Conservation (phyloP, 2,797 vertebrate species). For the Melanotaenia pygmaea region DNA sequence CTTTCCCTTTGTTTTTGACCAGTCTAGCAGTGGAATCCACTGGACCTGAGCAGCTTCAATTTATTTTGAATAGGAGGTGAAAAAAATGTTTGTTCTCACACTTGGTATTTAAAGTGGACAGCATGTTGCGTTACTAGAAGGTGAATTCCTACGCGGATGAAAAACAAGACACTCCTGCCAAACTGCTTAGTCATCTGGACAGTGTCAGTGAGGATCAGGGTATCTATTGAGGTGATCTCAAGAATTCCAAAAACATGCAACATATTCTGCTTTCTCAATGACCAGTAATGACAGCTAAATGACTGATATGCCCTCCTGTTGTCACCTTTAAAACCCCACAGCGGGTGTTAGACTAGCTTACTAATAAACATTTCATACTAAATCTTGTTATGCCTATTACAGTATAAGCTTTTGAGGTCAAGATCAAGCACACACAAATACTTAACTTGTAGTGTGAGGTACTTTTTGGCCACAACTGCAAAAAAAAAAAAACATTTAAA, state of each 20-base stretch:
- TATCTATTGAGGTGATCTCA: conserved; percentile 13
- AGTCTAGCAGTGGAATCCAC: too few species aligned
- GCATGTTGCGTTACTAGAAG: neutral
- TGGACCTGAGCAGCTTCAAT: too few species aligned
- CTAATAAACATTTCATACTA: neutral
- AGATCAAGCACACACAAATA: too few species aligned
- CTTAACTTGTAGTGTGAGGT: too few species aligned
- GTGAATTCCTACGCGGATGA: neutral
- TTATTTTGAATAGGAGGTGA: too few species aligned
- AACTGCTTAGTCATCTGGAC: conserved; percentile 30
- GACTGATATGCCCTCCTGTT: neutral
- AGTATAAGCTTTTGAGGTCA: too few species aligned
- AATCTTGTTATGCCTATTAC: too few species aligned
- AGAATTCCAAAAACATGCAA: conserved; percentile 65
- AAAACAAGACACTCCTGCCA: neutral
- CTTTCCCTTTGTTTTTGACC: too few species aligned
- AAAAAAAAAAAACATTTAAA: too few species aligned
- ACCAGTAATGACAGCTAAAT: neutral
- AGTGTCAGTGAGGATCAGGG: conserved; percentile 1
- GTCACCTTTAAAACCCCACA: conserved; percentile 39
- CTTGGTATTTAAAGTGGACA: neutral
- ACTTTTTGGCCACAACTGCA: too few species aligned
- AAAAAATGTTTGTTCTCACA: neutral
- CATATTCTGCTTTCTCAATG: conserved; percentile 45
- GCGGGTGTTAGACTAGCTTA: too few species aligned